These are phyloP conservation scores for Microplitis deprimator DNA, from an alignment of 2,888 invertebrate genomes.

Conservation along the genomic window DNA sequence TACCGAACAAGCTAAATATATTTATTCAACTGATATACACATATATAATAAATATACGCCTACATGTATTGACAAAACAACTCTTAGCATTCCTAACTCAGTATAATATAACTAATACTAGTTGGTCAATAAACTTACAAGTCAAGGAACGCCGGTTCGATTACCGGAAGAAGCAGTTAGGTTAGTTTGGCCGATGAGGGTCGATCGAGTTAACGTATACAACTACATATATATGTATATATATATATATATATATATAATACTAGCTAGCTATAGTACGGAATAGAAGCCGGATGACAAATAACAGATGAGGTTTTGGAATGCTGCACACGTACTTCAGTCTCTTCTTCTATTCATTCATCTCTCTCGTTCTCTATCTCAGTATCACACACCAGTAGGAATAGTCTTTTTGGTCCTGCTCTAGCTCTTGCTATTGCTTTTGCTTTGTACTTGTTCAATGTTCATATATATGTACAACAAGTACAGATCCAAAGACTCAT, in stretches of 20 bases:
- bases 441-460: constrained; percentile 1
- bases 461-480: constrained; percentile 1
- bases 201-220: constrained; percentile 50
- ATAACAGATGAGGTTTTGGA: constrained; percentile 62
- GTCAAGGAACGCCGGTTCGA: constrained; percentile 55
- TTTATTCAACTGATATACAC: too few relatives aligned
- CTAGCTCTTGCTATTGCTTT: not conserved
- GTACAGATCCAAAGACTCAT: not conserved
- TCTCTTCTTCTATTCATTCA: constrained; percentile 29
- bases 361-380: constrained; percentile 32
- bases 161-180: constrained; percentile 60
- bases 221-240: too few relatives aligned
- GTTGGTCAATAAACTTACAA: constrained; percentile 31
- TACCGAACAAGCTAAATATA: too few relatives aligned
- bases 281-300: constrained; percentile 59
- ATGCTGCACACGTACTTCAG: constrained; percentile 60
- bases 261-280: too few relatives aligned
- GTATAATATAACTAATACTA: not conserved
- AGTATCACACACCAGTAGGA: too few relatives aligned
- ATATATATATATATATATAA: too few relatives aligned
- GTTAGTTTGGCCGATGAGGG: constrained; percentile 56
- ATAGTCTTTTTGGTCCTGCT: constrained; percentile 32
- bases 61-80: not conserved
- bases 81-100: not conserved
- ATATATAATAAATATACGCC: too few relatives aligned